Evolutionary conservation across 2,888 invertebrate species (phyloP).

Genomic region (Theodoxus fluviatilis): DNA sequence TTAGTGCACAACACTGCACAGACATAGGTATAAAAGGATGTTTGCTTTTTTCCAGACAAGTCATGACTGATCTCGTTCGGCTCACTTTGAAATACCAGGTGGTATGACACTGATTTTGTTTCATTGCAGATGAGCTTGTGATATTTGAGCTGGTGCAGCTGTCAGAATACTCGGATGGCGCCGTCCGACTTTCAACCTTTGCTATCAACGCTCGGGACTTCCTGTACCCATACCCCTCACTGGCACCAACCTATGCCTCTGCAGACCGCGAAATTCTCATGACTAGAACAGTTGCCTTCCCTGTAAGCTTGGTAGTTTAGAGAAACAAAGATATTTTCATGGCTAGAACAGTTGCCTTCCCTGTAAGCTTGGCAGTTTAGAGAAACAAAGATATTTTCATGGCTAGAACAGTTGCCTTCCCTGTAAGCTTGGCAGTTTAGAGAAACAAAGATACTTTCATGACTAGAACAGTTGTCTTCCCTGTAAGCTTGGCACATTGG

Average conservation of each 20-base stretch:
- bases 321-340: conserved; percentile 56
- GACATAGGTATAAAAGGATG: too few relatives aligned
- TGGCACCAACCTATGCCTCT: conserved; percentile 55
- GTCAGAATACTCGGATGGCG: conserved; percentile 52
- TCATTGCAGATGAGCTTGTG: conserved; percentile 54
- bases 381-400: conserved; percentile 56
- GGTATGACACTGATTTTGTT: conserved; percentile 11
- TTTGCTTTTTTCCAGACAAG: neutral
- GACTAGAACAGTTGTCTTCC: conserved; percentile 59
- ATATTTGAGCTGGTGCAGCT: conserved; percentile 58
- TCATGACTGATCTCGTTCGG: neutral
- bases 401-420: conserved; percentile 59
- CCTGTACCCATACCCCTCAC: conserved; percentile 60
- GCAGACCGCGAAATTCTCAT: conserved; percentile 57
- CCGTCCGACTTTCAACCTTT: conserved; percentile 58
- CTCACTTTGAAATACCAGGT: neutral
- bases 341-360: conserved; percentile 59
- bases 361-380: conserved; percentile 47
- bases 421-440: conserved; percentile 47
- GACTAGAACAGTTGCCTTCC: conserved; percentile 59
- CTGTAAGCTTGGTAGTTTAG: conserved; percentile 47
- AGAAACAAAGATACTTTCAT: conserved; percentile 56
- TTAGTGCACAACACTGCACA: too few relatives aligned
- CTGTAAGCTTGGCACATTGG: conserved; percentile 48
- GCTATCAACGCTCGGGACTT: conserved; percentile 60